Conservation (phyloP, 2,797 vertebrate genomes). For the Fringilla coelebs region DNA sequence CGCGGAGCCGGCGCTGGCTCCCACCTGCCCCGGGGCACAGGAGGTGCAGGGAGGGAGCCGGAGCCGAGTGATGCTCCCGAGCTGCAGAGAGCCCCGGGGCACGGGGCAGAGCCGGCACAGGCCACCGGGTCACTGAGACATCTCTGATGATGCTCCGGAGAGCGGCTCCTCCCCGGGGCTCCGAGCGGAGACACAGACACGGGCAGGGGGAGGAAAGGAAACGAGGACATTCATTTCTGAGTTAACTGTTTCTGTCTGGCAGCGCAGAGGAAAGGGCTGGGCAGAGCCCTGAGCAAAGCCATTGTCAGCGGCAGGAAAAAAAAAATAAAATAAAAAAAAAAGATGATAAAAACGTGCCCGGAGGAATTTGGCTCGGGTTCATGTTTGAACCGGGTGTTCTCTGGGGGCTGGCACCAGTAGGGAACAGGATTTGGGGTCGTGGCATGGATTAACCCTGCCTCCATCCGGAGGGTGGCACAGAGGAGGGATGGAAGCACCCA, state of each 20-base stretch:
- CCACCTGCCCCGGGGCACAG: accelerated
- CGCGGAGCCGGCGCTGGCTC: not conserved
- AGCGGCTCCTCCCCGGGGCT: not conserved
- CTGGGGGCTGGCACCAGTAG: accelerated
- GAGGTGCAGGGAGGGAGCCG: not conserved
- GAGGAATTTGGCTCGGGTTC: not conserved
- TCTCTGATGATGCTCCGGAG: not conserved
- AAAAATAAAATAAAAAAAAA: not conserved
- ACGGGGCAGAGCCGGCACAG: not conserved
- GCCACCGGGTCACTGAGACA: not conserved
- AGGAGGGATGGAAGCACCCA: not conserved
- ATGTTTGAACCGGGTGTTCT: not conserved
- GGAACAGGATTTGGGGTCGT: accelerated
- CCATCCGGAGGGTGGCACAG: accelerated
- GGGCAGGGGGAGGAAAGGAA: not conserved
- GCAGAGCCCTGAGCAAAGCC: not conserved
- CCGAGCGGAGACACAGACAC: not conserved
- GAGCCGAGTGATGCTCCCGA: not conserved
- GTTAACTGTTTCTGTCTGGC: slow-evolving; percentile 1
- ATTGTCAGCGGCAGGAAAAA: not conserved
- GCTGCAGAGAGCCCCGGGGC: not conserved
- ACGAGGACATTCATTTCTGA: not conserved
- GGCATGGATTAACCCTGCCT: not conserved
- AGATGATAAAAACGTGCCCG: not conserved
- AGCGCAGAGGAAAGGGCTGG: slow-evolving; percentile 15